Conservation (phyloP, 2,797 vertebrate genomes). For the Myiothlypis chrysogaster region DNA sequence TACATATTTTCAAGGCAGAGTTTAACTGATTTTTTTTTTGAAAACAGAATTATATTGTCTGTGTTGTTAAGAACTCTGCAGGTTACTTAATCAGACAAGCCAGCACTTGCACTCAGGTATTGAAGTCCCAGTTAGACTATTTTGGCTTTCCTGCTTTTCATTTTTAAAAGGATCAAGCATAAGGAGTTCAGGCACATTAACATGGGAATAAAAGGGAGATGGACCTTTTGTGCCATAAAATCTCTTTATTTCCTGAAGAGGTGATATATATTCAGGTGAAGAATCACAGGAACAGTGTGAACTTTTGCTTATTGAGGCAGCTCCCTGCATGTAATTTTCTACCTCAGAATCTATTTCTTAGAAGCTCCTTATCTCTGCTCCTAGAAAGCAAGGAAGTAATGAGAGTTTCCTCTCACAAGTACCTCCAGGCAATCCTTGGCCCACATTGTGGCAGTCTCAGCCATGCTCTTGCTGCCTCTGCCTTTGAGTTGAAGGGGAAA, state of each 20-base stretch:
- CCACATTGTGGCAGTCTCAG: background rate
- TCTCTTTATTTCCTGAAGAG: background rate
- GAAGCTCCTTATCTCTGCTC: background rate
- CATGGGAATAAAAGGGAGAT: background rate
- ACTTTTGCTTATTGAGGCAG: background rate
- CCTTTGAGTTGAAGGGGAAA: background rate
- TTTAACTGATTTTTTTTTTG: background rate
- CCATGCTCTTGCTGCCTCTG: background rate
- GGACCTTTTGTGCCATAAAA: background rate
- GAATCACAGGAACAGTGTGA: background rate
- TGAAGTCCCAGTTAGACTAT: background rate
- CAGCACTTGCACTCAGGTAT: constrained; percentile 17
- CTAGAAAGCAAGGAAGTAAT: background rate
- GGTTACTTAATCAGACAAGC: constrained; percentile 48
- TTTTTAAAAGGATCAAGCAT: background rate
- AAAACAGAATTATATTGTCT: background rate
- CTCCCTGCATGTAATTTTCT: background rate
- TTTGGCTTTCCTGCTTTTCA: background rate
- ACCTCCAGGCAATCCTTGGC: background rate
- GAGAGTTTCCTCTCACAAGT: background rate
- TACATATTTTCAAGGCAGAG: background rate
- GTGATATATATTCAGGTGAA: background rate
- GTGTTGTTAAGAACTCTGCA: constrained; percentile 20
- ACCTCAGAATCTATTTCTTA: background rate
- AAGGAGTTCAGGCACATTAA: background rate